Evolutionary conservation across 2,888 invertebrate genomes (phyloP).

Genomic region (Zhengitettix transpicula): DNA sequence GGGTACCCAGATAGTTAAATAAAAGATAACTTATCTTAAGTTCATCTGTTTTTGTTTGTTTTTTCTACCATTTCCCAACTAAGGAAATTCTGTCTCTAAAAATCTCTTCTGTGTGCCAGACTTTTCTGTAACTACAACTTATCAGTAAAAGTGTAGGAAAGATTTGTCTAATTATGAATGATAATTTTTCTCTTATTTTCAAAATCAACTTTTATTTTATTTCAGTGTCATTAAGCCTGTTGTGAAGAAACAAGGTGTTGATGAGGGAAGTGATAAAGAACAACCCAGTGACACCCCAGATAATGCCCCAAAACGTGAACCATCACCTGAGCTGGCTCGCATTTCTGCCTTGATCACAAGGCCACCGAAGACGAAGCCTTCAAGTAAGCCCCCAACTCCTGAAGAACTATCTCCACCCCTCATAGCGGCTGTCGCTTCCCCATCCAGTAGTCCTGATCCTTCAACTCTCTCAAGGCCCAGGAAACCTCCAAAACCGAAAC

Average conservation of each 20-base stretch:
- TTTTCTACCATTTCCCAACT: too few species aligned
- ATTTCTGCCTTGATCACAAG: conserved; percentile 70
- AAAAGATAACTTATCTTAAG: too few species aligned
- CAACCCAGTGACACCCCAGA: conserved; percentile 22
- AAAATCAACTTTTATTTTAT: neutral
- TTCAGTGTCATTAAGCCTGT: conserved; percentile 48
- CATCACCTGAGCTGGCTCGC: conserved; percentile 65
- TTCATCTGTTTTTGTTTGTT: too few species aligned
- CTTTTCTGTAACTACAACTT: too few species aligned
- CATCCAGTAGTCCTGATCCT: neutral
- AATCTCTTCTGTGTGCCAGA: too few species aligned
- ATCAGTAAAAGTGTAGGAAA: too few species aligned
- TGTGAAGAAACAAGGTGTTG: conserved; percentile 30
- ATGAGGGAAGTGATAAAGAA: conserved; percentile 21
- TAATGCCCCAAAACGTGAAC: conserved; percentile 40
- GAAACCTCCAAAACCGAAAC: conserved; percentile 24
- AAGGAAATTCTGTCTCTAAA: too few species aligned
- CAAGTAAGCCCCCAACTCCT: conserved; percentile 14
- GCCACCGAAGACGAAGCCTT: conserved; percentile 55
- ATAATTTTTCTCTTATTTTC: too few species aligned
- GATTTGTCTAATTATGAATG: too few species aligned
- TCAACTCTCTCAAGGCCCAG: conserved; percentile 17
- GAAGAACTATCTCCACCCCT: conserved; percentile 9
- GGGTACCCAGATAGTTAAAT: too few species aligned
- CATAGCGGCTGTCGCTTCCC: neutral